Evolutionary conservation across 37 sponge, comb jelly and placozoan genomes (phyloP).

Genomic region (Aplysina aerophoba): DNA sequence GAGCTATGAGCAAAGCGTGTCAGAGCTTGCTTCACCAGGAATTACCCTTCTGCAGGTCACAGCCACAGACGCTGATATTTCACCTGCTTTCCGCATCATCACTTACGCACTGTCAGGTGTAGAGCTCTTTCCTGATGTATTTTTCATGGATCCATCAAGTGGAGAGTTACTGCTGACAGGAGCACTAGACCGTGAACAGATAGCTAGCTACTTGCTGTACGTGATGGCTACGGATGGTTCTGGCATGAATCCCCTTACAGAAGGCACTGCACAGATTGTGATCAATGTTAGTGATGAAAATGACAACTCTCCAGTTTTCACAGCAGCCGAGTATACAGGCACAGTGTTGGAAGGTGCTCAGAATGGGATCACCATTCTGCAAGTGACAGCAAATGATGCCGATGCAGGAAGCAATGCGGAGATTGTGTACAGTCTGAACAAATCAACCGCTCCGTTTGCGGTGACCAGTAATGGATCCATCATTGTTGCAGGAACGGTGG

Average conservation of each 20-base stretch:
- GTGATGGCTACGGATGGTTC: slow-evolving; percentile 60
- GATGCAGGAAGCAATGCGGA: slow-evolving; percentile 56
- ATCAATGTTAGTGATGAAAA: slow-evolving; percentile 67
- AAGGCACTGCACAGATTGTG: slow-evolving; percentile 30
- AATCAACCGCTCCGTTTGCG: neutral
- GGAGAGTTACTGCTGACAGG: slow-evolving; percentile 16
- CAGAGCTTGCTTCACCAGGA: slow-evolving; percentile 40
- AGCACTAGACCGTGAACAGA: slow-evolving; percentile 51
- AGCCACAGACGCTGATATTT: slow-evolving; percentile 49
- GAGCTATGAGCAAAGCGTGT: slow-evolving; percentile 21
- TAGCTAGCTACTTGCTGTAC: slow-evolving; percentile 9
- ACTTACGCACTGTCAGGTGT: slow-evolving; percentile 28
- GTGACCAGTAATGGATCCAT: slow-evolving; percentile 21
- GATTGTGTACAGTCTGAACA: neutral
- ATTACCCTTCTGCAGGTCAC: slow-evolving; percentile 29
- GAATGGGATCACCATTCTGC: slow-evolving; percentile 27
- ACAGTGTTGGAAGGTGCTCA: slow-evolving; percentile 38
- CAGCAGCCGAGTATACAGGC: neutral
- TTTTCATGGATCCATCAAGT: slow-evolving; percentile 37
- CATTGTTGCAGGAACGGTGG: slow-evolving; percentile 32
- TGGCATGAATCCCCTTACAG: slow-evolving; percentile 19
- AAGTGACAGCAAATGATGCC: slow-evolving; percentile 49
- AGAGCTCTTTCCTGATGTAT: neutral
- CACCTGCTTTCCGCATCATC: neutral
- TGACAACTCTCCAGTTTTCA: slow-evolving; percentile 69